Conservation (phyloP, 2,888 invertebrate species). For the Sclerodermus sp. region DNA sequence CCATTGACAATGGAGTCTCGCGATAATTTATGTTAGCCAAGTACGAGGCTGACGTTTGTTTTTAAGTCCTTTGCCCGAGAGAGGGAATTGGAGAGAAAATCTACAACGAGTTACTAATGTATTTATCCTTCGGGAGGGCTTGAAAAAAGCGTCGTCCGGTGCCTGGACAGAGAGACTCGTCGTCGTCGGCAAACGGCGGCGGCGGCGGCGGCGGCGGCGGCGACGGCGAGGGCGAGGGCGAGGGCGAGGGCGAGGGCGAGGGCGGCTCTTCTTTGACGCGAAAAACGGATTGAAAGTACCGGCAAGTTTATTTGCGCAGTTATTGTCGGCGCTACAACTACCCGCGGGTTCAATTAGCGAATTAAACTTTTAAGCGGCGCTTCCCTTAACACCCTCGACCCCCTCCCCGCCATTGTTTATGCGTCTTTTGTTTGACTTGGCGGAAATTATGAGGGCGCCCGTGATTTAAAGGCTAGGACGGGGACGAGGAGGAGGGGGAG, state of each 20-base stretch:
- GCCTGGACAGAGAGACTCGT: no score
- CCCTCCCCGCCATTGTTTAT: slow-evolving; percentile 24
- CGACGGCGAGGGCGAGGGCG: slow-evolving; percentile 1
- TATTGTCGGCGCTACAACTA: slow-evolving; percentile 24
- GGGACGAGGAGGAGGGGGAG: no score
- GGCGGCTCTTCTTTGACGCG: slow-evolving; percentile 19
- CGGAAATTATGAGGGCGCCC: slow-evolving; percentile 28
- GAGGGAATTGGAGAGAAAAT: background rate
- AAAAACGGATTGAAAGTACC: slow-evolving; percentile 29
- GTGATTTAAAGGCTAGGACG: slow-evolving; percentile 24
- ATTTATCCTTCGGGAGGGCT: slow-evolving; percentile 22
- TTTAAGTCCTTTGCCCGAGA: no score
- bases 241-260: slow-evolving; percentile 1
- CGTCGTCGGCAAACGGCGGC: no score
- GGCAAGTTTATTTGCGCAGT: slow-evolving; percentile 29
- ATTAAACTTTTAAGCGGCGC: slow-evolving; percentile 31
- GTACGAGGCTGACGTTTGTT: no score
- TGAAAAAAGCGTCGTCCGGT: slow-evolving; percentile 2
- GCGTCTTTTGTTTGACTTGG: slow-evolving; percentile 30
- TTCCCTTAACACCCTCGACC: slow-evolving; percentile 24
- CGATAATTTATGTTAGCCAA: no score
- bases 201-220: slow-evolving; percentile 3
- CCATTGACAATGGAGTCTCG: no score
- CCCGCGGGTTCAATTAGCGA: slow-evolving; percentile 36
- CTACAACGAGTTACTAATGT: slow-evolving; percentile 20